Evolutionary conservation across 2,888 invertebrate species (phyloP).

Genomic region (Drosophila leonis): DNA sequence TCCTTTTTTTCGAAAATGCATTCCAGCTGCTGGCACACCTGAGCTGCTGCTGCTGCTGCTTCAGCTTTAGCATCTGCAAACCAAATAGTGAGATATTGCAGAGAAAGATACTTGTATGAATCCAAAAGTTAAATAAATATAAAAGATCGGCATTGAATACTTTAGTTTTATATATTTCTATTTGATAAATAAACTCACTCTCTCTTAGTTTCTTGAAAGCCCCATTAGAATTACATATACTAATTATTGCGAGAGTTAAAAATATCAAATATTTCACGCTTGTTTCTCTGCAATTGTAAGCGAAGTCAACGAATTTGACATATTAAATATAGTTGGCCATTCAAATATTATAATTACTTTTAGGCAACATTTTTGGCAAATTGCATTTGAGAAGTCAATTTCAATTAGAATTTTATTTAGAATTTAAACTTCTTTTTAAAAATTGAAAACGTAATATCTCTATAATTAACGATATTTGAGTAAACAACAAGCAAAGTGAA

Average conservation of each 20-base stretch:
- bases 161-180: not conserved
- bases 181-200: not conserved
- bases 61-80: too few relatives aligned
- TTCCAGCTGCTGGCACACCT: constrained; percentile 35
- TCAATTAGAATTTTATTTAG: not conserved
- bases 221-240: not conserved
- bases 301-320: not conserved
- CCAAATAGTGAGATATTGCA: constrained; percentile 9
- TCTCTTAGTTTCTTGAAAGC: not conserved
- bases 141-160: not conserved
- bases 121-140: not conserved
- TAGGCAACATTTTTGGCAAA: not conserved
- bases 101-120: constrained; percentile 10
- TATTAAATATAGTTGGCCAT: not conserved
- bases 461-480: constrained; percentile 55
- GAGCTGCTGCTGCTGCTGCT: constrained; percentile 19
- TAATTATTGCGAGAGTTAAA: not conserved
- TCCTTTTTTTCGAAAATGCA: constrained; percentile 24
- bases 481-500: constrained; percentile 46
- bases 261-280: not conserved
- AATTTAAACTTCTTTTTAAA: not conserved
- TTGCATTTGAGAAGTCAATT: not conserved
- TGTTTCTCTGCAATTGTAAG: not conserved
- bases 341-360: not conserved
- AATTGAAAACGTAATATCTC: constrained; percentile 15